Evolutionary conservation across 2,888 invertebrate genomes (phyloP).

Genomic region (Pseudococcus jackbeardsleyi): DNA sequence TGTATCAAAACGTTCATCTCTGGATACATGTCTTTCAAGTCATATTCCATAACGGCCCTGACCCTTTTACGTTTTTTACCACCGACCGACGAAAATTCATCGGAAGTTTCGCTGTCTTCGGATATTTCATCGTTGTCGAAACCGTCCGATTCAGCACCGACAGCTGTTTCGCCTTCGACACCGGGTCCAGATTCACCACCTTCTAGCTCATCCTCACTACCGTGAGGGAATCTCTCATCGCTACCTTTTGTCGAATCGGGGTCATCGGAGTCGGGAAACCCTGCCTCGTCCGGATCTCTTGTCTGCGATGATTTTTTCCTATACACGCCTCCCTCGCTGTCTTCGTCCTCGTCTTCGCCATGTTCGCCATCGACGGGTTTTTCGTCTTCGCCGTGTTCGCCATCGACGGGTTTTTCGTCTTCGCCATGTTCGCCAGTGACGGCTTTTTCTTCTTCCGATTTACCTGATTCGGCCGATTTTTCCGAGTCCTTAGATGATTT

Average conservation of each 20-base stretch:
- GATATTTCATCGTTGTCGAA: not conserved
- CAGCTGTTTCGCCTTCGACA: not conserved
- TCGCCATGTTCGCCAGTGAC: not conserved
- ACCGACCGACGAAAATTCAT: not conserved
- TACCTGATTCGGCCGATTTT: not conserved
- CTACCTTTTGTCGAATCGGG: not conserved
- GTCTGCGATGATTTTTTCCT: not conserved
- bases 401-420: not conserved
- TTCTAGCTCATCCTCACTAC: not conserved
- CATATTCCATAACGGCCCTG: conserved; percentile 43
- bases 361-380: not conserved
- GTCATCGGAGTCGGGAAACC: not conserved
- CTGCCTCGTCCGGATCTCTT: not conserved
- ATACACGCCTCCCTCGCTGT: not conserved
- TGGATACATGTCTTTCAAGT: conserved; percentile 32
- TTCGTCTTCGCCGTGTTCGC: not conserved
- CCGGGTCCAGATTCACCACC: not conserved
- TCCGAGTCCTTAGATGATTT: not conserved
- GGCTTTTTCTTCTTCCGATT: not conserved
- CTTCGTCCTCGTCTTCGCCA: not conserved
- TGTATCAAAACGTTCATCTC: conserved; percentile 48
- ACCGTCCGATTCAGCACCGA: not conserved
- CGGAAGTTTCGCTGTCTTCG: not conserved
- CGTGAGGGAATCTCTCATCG: not conserved
- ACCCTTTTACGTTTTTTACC: conserved; percentile 9